Conservation (phyloP, 2,797 vertebrate species). For the Mormyrus hasselquistii region DNA sequence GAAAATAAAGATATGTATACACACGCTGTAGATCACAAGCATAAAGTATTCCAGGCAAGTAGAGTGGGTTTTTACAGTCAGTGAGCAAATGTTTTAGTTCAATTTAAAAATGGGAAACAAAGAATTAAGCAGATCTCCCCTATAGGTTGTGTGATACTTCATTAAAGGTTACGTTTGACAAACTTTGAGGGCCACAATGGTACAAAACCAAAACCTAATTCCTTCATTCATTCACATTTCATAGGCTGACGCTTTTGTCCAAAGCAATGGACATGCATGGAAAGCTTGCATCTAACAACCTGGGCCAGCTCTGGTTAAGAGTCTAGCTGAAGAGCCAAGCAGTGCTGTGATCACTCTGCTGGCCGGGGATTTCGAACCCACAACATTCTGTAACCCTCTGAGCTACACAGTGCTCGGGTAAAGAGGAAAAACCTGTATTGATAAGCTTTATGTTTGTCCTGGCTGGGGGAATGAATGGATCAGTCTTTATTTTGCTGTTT, state of each 20-base stretch:
- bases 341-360: background rate
- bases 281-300: background rate
- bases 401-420: background rate
- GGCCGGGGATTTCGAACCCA: background rate
- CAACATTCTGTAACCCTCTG: background rate
- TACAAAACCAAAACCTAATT: background rate
- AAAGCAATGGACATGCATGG: background rate
- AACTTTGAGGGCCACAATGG: background rate
- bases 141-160: background rate
- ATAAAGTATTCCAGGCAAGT: conserved; percentile 12
- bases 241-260: background rate
- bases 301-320: background rate
- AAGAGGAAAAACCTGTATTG: background rate
- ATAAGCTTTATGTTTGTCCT: background rate
- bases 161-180: background rate
- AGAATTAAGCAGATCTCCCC: background rate
- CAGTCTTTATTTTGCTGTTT: background rate
- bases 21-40: background rate
- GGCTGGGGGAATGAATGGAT: background rate
- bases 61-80: background rate
- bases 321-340: background rate
- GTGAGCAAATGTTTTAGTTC: background rate
- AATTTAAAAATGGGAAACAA: background rate
- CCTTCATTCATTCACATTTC: background rate
- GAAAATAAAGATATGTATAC: background rate